Conservation (phyloP, 2,113 vertebrate species). For the Dinomys branickii region DNA sequence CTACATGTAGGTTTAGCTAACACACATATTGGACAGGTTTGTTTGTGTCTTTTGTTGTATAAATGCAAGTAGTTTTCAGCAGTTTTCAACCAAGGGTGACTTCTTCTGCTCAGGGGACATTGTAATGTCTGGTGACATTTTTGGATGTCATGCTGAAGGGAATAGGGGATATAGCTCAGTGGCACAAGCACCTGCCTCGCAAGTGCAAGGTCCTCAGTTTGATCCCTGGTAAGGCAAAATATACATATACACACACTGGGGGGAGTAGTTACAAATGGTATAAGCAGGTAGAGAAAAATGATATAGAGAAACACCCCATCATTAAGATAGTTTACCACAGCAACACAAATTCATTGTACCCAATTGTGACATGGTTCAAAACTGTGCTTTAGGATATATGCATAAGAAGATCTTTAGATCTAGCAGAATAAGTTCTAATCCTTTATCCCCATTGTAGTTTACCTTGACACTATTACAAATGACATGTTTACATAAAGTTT, state of each 20-base stretch:
- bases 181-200: too few relatives aligned
- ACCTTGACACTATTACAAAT: background rate
- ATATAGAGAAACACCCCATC: background rate
- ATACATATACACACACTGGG: too few relatives aligned
- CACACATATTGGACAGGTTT: background rate
- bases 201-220: too few relatives aligned
- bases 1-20: background rate
- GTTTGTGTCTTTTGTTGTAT: background rate
- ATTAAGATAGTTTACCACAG: background rate
- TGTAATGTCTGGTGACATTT: background rate
- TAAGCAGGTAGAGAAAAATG: background rate
- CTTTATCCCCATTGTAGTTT: background rate
- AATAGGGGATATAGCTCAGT: too few relatives aligned
- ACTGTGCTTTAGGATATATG: background rate
- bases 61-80: background rate
- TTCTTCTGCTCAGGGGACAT: rapidly evolving
- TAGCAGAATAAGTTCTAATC: background rate
- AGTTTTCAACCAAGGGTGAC: background rate
- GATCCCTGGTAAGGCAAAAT: too few relatives aligned
- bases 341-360: background rate
- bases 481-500: background rate
- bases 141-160: background rate
- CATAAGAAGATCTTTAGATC: background rate
- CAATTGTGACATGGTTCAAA: background rate
- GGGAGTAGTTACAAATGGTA: background rate